Percentiles rank a stretch among this genome's conserved stretches.
Conservation (phyloP, 2,113 vertebrate species). For the Mastomys natalensis region DNA sequence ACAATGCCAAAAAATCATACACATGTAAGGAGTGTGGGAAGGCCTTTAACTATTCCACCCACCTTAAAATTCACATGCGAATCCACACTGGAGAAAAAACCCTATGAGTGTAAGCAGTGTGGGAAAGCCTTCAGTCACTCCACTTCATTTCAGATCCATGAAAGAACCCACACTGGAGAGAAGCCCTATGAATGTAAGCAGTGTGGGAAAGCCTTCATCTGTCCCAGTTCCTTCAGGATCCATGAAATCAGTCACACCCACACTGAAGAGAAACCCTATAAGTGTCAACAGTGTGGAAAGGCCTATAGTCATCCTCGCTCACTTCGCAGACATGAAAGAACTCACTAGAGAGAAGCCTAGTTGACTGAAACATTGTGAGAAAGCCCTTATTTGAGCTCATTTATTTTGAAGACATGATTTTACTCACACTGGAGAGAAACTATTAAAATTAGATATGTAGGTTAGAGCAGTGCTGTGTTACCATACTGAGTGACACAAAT, state of each 20-base stretch:
- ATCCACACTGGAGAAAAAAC: slow-evolving; percentile 54
- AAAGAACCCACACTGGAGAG: slow-evolving; percentile 37
- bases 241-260: slow-evolving; percentile 37
- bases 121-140: slow-evolving; percentile 35
- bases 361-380: background rate
- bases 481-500: background rate
- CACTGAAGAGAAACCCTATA: slow-evolving; percentile 30
- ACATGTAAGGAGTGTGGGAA: slow-evolving; percentile 28
- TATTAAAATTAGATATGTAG: background rate
- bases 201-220: slow-evolving; percentile 39
- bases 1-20: background rate
- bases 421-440: background rate
- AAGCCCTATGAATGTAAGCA: slow-evolving; percentile 27
- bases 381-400: background rate
- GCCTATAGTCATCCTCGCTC: slow-evolving; percentile 23
- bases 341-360: slow-evolving; percentile 1
- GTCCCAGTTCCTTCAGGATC: slow-evolving; percentile 25
- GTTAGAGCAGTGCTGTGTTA: background rate
- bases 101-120: slow-evolving; percentile 13
- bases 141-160: slow-evolving; percentile 21
- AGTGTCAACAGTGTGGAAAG: slow-evolving; percentile 44
- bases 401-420: background rate
- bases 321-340: slow-evolving; percentile 28
- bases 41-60: slow-evolving; percentile 44
- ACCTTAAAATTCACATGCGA: slow-evolving; percentile 48